Evolutionary conservation across 2,888 invertebrate species (phyloP).

Genomic region (Ormyrus rosae): DNA sequence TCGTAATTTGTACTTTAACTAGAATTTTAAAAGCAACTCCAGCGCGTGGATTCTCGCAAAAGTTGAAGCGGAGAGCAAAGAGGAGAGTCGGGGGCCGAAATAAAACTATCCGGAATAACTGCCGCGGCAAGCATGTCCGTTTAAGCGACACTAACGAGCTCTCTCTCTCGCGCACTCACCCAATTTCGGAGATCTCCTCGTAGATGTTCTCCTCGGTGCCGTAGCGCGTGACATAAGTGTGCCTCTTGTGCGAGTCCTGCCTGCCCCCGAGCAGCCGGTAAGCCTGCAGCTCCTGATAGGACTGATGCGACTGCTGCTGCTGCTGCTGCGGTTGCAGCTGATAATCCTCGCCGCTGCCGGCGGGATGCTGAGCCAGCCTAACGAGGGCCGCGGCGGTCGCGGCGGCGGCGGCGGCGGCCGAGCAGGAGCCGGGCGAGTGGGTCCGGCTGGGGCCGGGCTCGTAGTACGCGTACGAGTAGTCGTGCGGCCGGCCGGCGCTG

Average conservation of each 20-base stretch:
- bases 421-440: slow-evolving; percentile 17
- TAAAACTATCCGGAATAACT: no score
- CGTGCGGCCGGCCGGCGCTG: slow-evolving; percentile 69
- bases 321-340: slow-evolving; percentile 59
- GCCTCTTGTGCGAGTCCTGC: slow-evolving; percentile 76
- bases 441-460: slow-evolving; percentile 72
- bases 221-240: slow-evolving; percentile 86
- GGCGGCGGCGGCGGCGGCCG: neutral
- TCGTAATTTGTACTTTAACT: no score
- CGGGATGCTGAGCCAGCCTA: slow-evolving; percentile 52
- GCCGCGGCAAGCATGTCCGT: no score
- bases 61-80: no score
- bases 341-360: neutral
- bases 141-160: no score
- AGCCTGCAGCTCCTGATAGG: slow-evolving; percentile 13
- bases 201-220: slow-evolving; percentile 92
- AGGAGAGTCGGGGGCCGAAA: no score
- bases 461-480: slow-evolving; percentile 91
- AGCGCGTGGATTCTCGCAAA: no score
- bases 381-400: slow-evolving; percentile 24
- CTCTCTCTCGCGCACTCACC: slow-evolving; percentile 61
- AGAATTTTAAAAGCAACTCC: no score
- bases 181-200: slow-evolving; percentile 86
- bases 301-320: slow-evolving; percentile 3
- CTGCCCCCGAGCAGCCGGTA: slow-evolving; percentile 62